Evolutionary conservation across 2,113 vertebrate species (phyloP).

Genomic region (Myanophis thanlyinensis): DNA sequence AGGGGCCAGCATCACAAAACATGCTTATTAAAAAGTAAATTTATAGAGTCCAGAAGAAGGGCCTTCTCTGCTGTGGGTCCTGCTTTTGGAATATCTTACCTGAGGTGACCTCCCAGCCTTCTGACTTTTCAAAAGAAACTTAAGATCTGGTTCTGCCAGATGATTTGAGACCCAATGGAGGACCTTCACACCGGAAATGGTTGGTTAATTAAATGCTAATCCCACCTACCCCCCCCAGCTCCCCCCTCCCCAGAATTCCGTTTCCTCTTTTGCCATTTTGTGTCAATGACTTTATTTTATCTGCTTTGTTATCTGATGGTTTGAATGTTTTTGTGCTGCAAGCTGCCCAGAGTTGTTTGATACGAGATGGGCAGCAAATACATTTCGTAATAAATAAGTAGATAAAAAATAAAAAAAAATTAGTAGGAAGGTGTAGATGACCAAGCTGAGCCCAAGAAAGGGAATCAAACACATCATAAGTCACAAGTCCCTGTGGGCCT

Average conservation of each 20-base stretch:
- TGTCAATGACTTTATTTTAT: neutral
- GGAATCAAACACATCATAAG: neutral
- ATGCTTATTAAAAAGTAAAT: neutral
- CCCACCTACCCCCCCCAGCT: neutral
- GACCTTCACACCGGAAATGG: neutral
- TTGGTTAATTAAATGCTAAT: neutral
- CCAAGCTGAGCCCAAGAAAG: neutral
- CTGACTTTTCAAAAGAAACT: neutral
- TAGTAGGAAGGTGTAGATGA: neutral
- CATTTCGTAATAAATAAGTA: neutral
- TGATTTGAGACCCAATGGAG: neutral
- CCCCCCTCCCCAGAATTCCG: accelerated
- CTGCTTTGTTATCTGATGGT: neutral
- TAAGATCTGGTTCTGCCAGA: neutral
- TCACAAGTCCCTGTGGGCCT: neutral
- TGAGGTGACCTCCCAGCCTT: neutral
- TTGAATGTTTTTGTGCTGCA: neutral
- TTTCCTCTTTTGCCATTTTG: neutral
- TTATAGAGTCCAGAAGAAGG: neutral
- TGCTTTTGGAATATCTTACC: neutral
- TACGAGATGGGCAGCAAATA: neutral
- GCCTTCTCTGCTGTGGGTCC: neutral
- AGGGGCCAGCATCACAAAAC: neutral
- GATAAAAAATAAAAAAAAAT: no score
- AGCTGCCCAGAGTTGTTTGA: neutral